Conservation (phyloP, 1,140 invertebrate species). For the Cyclina sinensis region DNA sequence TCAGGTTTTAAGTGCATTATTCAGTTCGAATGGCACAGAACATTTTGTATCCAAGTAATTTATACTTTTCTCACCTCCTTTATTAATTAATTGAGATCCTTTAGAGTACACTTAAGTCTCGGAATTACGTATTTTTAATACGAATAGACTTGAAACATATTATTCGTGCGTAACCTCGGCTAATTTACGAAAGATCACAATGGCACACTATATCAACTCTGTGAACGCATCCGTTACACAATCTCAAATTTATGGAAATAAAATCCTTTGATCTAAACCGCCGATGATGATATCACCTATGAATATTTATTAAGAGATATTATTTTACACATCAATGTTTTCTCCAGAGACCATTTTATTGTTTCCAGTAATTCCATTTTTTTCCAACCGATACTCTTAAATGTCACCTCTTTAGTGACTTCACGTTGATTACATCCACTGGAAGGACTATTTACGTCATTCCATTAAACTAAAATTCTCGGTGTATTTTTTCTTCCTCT, state of each 20-base stretch:
- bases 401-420: too few relatives aligned
- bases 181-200: neutral
- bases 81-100: neutral
- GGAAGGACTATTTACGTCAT: too few relatives aligned
- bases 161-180: neutral
- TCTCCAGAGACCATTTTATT: neutral
- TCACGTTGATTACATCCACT: too few relatives aligned
- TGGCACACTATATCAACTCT: too few relatives aligned
- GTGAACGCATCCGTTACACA: neutral
- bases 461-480: too few relatives aligned
- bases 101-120: neutral
- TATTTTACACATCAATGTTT: neutral
- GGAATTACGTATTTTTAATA: neutral
- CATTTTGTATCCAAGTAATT: neutral
- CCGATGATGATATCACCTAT: neutral
- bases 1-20: neutral
- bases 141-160: neutral
- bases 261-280: neutral
- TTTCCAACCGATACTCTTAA: neutral
- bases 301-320: neutral
- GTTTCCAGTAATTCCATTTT: too few relatives aligned
- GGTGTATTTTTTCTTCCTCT: too few relatives aligned
- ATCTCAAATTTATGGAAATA: neutral
- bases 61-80: neutral
- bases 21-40: neutral